These are phyloP conservation scores for Misgurnus mizolepis DNA, from an alignment of 2,113 vertebrate species.

Conservation along the genomic window DNA sequence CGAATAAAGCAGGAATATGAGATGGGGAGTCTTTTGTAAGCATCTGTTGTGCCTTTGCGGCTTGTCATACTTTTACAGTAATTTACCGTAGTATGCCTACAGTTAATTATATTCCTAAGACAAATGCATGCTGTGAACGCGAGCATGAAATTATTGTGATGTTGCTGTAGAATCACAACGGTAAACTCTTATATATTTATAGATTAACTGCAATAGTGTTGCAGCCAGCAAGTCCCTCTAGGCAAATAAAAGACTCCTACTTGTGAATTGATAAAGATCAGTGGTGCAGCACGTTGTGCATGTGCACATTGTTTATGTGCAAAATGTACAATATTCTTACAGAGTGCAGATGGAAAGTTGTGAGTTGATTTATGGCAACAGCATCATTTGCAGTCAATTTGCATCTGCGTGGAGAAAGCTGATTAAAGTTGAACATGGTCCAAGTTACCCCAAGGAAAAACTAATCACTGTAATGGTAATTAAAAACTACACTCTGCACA, in stretches of 20 bases:
- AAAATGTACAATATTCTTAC: not conserved
- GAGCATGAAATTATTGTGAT: not conserved
- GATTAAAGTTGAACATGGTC: not conserved
- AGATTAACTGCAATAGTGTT: constrained; percentile 1
- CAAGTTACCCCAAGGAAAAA: not conserved
- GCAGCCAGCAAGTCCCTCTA: not conserved
- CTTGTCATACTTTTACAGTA: not conserved
- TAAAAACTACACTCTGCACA: not conserved
- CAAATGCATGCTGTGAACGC: not conserved
- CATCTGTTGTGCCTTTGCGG: not conserved
- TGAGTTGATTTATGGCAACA: not conserved
- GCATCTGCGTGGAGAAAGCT: not conserved
- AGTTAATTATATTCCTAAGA: not conserved
- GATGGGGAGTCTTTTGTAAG: not conserved
- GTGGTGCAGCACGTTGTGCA: not conserved
- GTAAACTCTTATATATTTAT: not conserved
- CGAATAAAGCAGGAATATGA: not conserved
- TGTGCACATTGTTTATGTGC: not conserved
- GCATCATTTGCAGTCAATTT: constrained; percentile 9
- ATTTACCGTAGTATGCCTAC: not conserved
- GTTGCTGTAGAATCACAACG: not conserved
- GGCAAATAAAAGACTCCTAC: not conserved
- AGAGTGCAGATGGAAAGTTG: not conserved
- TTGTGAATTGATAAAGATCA: not conserved
- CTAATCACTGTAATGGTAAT: not conserved